A percentile compares a stretch with the other conserved stretches of the same genome.
Evolutionary conservation across 2,113 vertebrate species (phyloP).

Genomic region (Chaenogobius annularis): DNA sequence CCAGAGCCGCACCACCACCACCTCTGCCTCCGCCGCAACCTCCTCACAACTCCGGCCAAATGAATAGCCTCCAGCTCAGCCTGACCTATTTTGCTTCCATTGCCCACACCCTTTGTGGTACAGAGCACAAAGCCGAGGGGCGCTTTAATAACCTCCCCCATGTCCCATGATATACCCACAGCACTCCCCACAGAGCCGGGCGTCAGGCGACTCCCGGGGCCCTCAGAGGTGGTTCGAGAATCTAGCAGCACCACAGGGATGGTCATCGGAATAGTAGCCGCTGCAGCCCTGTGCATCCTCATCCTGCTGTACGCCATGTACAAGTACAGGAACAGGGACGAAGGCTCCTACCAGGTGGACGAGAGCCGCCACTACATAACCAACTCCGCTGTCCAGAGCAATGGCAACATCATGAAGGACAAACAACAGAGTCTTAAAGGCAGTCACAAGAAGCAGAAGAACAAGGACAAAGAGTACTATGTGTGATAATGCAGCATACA

Average conservation of each 20-base stretch:
- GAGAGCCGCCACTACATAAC: slow-evolving; percentile 99
- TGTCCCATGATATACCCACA: slow-evolving; percentile 99
- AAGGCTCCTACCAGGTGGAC: slow-evolving; percentile 99
- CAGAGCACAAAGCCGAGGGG: slow-evolving; percentile 98
- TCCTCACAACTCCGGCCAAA: slow-evolving; percentile 93
- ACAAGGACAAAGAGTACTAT: slow-evolving; percentile 99
- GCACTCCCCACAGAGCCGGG: slow-evolving; percentile 99
- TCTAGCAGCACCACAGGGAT: slow-evolving; percentile 99
- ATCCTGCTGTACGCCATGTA: slow-evolving; percentile 99
- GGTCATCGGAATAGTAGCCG: slow-evolving; percentile 99
- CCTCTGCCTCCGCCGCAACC: slow-evolving; percentile 94
- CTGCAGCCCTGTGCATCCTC: slow-evolving; percentile 99
- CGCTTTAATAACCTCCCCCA: slow-evolving; percentile 99
- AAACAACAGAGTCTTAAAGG: slow-evolving; percentile 95
- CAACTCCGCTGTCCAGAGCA: slow-evolving; percentile 98
- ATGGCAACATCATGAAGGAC: slow-evolving; percentile 95
- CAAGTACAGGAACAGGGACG: slow-evolving; percentile 99
- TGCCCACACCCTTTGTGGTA: slow-evolving; percentile 99
- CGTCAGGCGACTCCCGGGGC: slow-evolving; percentile 97
- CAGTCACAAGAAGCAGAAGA: slow-evolving; percentile 97
- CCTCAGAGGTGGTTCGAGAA: slow-evolving; percentile 99
- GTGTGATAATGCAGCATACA: slow-evolving; percentile 79
- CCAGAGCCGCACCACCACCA: slow-evolving; percentile 96
- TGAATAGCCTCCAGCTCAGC: slow-evolving; percentile 97
- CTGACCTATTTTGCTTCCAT: slow-evolving; percentile 96